Percentiles rank a stretch among this genome's conserved stretches.
phyloP scores from a whole-genome alignment of 1,140 invertebrate genomes.

The Polypedilum pembai region DNA sequence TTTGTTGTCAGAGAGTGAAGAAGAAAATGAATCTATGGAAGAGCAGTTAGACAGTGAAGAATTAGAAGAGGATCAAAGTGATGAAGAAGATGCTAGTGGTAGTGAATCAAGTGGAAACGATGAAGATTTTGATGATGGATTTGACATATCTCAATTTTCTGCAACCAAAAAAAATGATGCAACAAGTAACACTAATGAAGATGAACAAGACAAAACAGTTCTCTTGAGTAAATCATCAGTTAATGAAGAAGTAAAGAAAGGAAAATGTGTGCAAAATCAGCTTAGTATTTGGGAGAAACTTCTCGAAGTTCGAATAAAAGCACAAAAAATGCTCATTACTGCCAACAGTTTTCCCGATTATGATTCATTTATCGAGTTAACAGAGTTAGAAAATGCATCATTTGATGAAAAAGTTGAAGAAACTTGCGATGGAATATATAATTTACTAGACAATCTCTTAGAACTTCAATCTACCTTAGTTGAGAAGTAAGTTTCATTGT shows the following conservation, averaged over 20 bases:
- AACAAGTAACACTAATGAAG: constrained; percentile 36
- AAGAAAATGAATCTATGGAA: constrained; percentile 34
- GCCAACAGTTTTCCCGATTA: constrained; percentile 70
- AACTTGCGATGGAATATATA: constrained; percentile 48
- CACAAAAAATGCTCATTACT: constrained; percentile 67
- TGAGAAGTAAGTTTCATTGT: constrained; percentile 33
- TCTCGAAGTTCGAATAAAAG: constrained; percentile 72
- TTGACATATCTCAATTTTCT: constrained; percentile 44
- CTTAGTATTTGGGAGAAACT: constrained; percentile 72
- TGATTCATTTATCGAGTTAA: constrained; percentile 48
- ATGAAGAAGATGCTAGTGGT: constrained; percentile 36
- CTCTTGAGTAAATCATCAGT: constrained; percentile 51
- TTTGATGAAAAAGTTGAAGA: constrained; percentile 49
- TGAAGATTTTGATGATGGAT: constrained; percentile 39
- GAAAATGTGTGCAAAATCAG: constrained; percentile 67
- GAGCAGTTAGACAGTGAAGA: constrained; percentile 33
- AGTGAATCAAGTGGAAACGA: constrained; percentile 35
- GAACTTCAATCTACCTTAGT: constrained; percentile 46
- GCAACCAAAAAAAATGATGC: constrained; percentile 33
- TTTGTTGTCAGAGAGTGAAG: constrained; percentile 33
- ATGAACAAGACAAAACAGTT: constrained; percentile 45
- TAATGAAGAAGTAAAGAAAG: constrained; percentile 64
- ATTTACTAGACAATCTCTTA: constrained; percentile 57
- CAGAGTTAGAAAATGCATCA: constrained; percentile 42
- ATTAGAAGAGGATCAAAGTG: constrained; percentile 33